Evolutionary conservation across 92 coral and sea anemone genomes (phyloP).

Genomic region (Porites lobata): DNA sequence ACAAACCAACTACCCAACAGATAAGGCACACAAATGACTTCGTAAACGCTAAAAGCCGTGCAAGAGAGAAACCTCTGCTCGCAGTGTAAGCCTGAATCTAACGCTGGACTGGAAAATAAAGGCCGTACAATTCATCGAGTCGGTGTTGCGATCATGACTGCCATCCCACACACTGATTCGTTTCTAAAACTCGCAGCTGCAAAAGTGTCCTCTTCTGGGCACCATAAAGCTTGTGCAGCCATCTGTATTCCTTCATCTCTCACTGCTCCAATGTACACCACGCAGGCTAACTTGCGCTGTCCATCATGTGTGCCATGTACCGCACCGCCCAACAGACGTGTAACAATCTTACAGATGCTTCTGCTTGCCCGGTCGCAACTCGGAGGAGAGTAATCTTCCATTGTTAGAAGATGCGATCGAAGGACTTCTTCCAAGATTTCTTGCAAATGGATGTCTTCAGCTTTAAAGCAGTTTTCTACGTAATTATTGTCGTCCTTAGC

Average conservation of each 20-base stretch:
- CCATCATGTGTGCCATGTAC: constrained; percentile 1
- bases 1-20: too few relatives aligned
- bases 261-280: constrained; percentile 79
- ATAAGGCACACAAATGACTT: too few relatives aligned
- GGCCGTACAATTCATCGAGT: background rate
- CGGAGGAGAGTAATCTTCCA: constrained; percentile 33
- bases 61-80: too few relatives aligned
- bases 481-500: background rate
- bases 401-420: constrained; percentile 33
- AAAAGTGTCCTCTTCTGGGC: constrained; percentile 69
- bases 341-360: constrained; percentile 25
- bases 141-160: constrained; percentile 58
- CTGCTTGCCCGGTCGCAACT: constrained; percentile 39
- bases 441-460: constrained; percentile 39
- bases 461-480: background rate
- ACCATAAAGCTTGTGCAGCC: constrained; percentile 70
- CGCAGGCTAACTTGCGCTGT: constrained; percentile 60
- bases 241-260: constrained; percentile 63
- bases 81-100: too few relatives aligned
- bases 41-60: too few relatives aligned
- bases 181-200: constrained; percentile 65
- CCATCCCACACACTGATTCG: constrained; percentile 58
- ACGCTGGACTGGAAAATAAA: too few relatives aligned
- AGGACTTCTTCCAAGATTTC: constrained; percentile 40
- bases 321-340: constrained; percentile 19